Conservation (phyloP, 2,888 invertebrate species). For the Sinopyrophorus schimmeli region DNA sequence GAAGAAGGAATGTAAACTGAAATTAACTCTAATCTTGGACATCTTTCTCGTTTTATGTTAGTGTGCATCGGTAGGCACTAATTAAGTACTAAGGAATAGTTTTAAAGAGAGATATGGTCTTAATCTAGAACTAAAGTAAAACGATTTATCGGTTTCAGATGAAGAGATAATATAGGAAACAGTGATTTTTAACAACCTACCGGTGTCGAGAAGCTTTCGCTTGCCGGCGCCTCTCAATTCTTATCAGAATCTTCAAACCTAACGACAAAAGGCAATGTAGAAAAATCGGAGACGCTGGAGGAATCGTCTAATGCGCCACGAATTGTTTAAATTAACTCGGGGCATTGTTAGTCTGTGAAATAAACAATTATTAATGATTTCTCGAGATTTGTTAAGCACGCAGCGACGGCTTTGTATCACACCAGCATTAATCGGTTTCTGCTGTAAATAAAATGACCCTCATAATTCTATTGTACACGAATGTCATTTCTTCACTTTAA, state of each 20-base stretch:
- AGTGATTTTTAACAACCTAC: slow-evolving; percentile 45
- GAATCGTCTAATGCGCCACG: slow-evolving; percentile 27
- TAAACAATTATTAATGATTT: slow-evolving; percentile 42
- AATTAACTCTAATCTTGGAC: slow-evolving; percentile 13
- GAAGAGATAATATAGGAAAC: slow-evolving; percentile 42
- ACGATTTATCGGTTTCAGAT: slow-evolving; percentile 41
- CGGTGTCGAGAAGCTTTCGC: slow-evolving; percentile 38
- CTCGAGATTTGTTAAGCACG: slow-evolving; percentile 32
- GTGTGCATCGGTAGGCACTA: slow-evolving; percentile 36
- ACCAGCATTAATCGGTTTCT: slow-evolving; percentile 42
- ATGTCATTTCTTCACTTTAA: slow-evolving; percentile 36
- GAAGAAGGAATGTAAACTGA: slow-evolving; percentile 21
- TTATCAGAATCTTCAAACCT: slow-evolving; percentile 43
- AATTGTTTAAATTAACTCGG: slow-evolving; percentile 36
- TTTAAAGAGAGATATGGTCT: slow-evolving; percentile 29
- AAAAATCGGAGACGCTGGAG: slow-evolving; percentile 29
- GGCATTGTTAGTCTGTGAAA: slow-evolving; percentile 23
- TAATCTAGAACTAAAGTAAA: slow-evolving; percentile 29
- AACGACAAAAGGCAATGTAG: slow-evolving; percentile 28
- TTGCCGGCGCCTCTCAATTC: slow-evolving; percentile 45
- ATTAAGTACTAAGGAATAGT: slow-evolving; percentile 42
- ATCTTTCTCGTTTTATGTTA: slow-evolving; percentile 17
- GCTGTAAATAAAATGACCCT: slow-evolving; percentile 42
- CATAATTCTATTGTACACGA: slow-evolving; percentile 41
- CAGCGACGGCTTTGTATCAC: slow-evolving; percentile 20